Percentiles rank a stretch among this genome's conserved stretches.
These are phyloP conservation scores for Megaustenia siamemsis DNA, from an alignment of 2,888 invertebrate species.

Conservation along the genomic window DNA sequence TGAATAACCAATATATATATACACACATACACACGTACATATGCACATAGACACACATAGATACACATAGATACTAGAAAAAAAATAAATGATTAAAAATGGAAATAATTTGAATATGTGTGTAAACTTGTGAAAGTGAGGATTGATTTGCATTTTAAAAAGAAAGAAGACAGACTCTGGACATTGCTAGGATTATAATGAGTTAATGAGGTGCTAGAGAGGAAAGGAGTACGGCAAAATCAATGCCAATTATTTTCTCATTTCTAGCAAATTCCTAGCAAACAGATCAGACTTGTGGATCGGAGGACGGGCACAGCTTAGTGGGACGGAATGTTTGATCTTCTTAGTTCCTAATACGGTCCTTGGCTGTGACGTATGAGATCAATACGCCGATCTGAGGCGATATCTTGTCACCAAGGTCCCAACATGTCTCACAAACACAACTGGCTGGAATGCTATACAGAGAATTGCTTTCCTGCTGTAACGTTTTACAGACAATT, in stretches of 20 bases:
- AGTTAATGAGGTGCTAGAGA: constrained; percentile 23
- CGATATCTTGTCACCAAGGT: neutral
- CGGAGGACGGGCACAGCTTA: constrained; percentile 8
- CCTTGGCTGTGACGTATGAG: constrained; percentile 4
- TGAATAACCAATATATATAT: neutral
- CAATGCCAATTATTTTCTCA: constrained; percentile 38
- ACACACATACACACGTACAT: neutral
- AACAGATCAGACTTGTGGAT: constrained; percentile 32
- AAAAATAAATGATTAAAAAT: too few relatives aligned
- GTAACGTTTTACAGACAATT: neutral
- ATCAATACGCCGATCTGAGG: constrained; percentile 27
- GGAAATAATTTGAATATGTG: neutral
- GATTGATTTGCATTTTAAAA: neutral
- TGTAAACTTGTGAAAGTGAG: neutral
- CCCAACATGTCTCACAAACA: constrained; percentile 26
- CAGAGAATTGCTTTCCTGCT: neutral
- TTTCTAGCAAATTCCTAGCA: constrained; percentile 25
- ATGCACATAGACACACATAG: too few relatives aligned
- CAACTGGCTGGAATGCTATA: neutral
- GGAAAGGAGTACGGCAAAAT: constrained; percentile 1
- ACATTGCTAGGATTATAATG: constrained; percentile 1
- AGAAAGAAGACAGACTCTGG: too few relatives aligned
- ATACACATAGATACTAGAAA: too few relatives aligned
- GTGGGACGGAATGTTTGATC: constrained; percentile 29
- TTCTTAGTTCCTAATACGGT: constrained; percentile 1